Conservation (phyloP, 2,113 vertebrate genomes). For the Crypturellus undulatus region DNA sequence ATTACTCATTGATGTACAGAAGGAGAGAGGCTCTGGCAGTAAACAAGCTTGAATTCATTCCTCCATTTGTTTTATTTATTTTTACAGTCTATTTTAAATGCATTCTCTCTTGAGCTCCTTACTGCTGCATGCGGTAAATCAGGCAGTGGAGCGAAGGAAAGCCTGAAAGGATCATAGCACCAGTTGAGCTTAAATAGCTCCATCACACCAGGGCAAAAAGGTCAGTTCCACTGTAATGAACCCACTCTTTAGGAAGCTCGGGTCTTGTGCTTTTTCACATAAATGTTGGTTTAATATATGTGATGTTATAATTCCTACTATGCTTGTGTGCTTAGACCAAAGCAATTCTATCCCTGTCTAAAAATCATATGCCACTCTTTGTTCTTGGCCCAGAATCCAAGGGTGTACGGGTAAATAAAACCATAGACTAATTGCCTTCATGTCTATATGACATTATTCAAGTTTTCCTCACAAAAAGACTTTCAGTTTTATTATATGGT, state of each 20-base stretch:
- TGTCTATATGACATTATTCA: not conserved
- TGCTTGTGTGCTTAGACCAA: not conserved
- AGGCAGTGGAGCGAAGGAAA: not conserved
- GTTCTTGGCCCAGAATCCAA: not conserved
- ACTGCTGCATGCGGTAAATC: slow-evolving; percentile 19
- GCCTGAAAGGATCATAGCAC: not conserved
- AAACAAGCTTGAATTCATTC: not conserved
- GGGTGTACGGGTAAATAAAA: not conserved
- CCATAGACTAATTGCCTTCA: not conserved
- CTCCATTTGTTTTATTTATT: slow-evolving; percentile 18
- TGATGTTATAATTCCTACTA: not conserved
- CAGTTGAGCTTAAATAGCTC: not conserved
- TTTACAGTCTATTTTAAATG: not conserved
- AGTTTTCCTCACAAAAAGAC: not conserved
- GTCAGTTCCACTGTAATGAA: not conserved
- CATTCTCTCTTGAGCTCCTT: slow-evolving; percentile 13
- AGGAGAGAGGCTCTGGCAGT: not conserved
- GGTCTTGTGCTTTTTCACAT: not conserved
- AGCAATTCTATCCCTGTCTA: not conserved
- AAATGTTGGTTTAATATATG: not conserved
- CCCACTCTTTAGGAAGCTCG: not conserved
- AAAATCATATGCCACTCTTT: not conserved
- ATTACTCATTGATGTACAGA: not conserved
- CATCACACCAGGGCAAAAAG: not conserved
- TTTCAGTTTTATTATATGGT: not conserved